Percentiles rank a stretch among this genome's conserved stretches.
These are phyloP conservation scores for Harmothoe impar DNA, from an alignment of 2,888 invertebrate genomes.

Conservation along the genomic window DNA sequence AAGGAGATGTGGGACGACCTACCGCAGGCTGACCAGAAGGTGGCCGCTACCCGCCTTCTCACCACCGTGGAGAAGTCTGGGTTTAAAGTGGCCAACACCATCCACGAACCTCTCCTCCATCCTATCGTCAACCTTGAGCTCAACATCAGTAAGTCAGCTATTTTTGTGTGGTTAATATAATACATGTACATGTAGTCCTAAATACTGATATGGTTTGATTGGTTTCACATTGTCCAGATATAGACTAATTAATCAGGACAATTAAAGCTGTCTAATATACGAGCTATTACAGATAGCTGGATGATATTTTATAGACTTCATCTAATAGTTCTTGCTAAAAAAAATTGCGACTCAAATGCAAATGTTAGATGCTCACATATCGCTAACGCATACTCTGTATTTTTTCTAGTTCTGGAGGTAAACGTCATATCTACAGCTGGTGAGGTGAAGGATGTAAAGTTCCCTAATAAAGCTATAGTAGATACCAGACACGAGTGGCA, in stretches of 20 bases:
- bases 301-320: too few relatives aligned
- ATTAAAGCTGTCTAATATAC: too few relatives aligned
- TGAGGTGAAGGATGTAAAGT: slow-evolving; percentile 20
- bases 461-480: neutral
- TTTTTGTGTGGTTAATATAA: neutral
- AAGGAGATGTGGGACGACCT: slow-evolving; percentile 80
- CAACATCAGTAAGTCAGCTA: slow-evolving; percentile 67
- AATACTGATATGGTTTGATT: too few relatives aligned
- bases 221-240: too few relatives aligned
- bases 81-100: slow-evolving; percentile 78
- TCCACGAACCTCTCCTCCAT: slow-evolving; percentile 64
- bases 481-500: slow-evolving; percentile 1
- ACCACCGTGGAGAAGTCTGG: slow-evolving; percentile 81
- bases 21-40: slow-evolving; percentile 74
- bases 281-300: too few relatives aligned
- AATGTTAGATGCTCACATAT: too few relatives aligned
- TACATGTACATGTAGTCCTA: too few relatives aligned
- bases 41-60: slow-evolving; percentile 80
- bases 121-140: slow-evolving; percentile 65
- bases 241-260: too few relatives aligned
- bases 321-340: too few relatives aligned
- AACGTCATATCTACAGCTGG: slow-evolving; percentile 60
- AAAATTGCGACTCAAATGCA: too few relatives aligned
- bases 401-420: slow-evolving; percentile 65
- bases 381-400: too few relatives aligned